A percentile compares a stretch with the other conserved stretches of the same genome.
Conservation (phyloP, 1,140 invertebrate species). For the Leptoteleia sp. region DNA sequence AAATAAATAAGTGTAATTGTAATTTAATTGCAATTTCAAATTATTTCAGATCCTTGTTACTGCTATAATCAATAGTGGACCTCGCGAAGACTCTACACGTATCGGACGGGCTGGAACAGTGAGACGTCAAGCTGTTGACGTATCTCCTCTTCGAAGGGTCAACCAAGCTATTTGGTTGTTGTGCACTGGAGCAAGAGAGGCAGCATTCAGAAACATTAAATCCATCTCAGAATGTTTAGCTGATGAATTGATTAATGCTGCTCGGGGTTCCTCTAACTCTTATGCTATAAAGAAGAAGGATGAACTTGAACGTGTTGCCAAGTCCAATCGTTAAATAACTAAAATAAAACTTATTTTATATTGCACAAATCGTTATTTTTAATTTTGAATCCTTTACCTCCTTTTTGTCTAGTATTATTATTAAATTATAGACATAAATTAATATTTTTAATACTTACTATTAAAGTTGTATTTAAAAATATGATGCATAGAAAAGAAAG, state of each 20-base stretch:
- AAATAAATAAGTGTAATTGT: too few relatives aligned
- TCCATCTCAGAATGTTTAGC: conserved; percentile 99
- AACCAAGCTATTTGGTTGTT: conserved; percentile 99
- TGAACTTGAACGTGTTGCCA: conserved; percentile 99
- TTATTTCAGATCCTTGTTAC: conserved; percentile 94
- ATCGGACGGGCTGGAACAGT: conserved; percentile 99
- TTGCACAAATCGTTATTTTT: too few relatives aligned
- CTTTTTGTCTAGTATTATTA: too few relatives aligned
- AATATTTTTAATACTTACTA: too few relatives aligned
- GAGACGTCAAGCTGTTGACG: conserved; percentile 99
- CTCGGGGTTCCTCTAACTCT: conserved; percentile 99
- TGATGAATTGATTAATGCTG: conserved; percentile 99
- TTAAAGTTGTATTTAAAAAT: too few relatives aligned
- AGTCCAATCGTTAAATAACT: conserved; percentile 98
- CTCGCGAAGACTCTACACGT: conserved; percentile 99
- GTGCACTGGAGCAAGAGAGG: conserved; percentile 99
- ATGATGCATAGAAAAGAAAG: too few relatives aligned
- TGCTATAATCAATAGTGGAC: conserved; percentile 99
- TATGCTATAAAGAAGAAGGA: conserved; percentile 99
- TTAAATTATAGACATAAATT: too few relatives aligned
- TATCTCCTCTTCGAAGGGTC: conserved; percentile 97
- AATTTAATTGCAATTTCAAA: too few relatives aligned
- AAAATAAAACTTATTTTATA: conserved; percentile 43
- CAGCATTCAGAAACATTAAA: conserved; percentile 99
- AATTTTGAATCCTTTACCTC: too few relatives aligned